Evolutionary conservation across 2,797 vertebrate species (phyloP), one percentile per base, ranked within the genome.

Genomic region (Schizothorax lantsangensis): DNA sequence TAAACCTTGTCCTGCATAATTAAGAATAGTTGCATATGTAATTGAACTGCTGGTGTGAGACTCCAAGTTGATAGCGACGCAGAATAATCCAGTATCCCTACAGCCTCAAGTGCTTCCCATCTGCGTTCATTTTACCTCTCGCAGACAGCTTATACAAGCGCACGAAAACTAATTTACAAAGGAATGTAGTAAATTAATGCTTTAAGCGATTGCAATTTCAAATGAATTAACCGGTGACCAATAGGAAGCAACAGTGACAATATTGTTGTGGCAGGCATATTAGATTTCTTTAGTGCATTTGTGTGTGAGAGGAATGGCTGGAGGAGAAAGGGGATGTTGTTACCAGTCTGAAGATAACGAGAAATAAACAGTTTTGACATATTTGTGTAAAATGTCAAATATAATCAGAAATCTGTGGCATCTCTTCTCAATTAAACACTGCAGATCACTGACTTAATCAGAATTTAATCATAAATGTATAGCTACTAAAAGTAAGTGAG

Each of bases 171-270:
- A 15, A 86, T 74, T 73, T 52, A 74, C 68, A 47, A 72, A 73
- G 49, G 75, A 79, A 79, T 79, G 64, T 66, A 79, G n/a, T 57
- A 59, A 85, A 85, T 85, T 4, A 79, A 43, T 9, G 77, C 84
- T 85, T 72, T 14, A 72, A 72, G 77, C 66, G 71, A 59, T n/a
- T 36, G 49, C 49, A 45, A 54, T 71, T 84, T 33, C 64, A 57
- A n/a, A 40, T 72, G 30, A 85, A 72, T 72, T 59, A 85, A 69
- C 75, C 2, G n/a, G 10, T 71, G 84, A 85, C 84, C 74, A 69
- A 33, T 21, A 23, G 36, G 38, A 85, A 71, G 17, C n/a, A 11
- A 57, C 68, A n/a, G 47, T 23, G 49, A 71, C 52, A 71, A n/a
- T 68, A 71, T 38, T 66, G 43, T 75, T 77, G 43, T 40, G 71